phyloP scores from a whole-genome alignment of 1,140 invertebrate genomes.

The Semibalanus balanoides region DNA sequence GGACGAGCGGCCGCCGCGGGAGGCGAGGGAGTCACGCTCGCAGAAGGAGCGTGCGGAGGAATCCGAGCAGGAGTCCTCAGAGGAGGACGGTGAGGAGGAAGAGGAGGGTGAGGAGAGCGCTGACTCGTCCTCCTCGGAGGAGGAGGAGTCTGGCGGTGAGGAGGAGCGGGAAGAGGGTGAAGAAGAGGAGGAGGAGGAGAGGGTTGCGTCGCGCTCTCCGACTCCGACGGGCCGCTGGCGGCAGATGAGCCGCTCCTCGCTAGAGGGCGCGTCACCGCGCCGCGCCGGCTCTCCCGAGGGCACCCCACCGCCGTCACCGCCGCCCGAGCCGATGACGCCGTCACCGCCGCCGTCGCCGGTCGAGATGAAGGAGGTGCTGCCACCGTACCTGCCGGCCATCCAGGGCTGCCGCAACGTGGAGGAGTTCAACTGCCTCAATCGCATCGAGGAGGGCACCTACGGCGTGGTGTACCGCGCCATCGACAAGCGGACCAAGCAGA shows the following conservation, averaged over 20 bases:
- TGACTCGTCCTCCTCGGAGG: conserved; percentile 13
- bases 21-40: conserved; percentile 10
- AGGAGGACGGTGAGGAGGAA: conserved; percentile 7
- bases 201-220: conserved; percentile 11
- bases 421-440: conserved; percentile 92
- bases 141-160: conserved; percentile 19
- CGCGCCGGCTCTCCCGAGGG: conserved; percentile 14
- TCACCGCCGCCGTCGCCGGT: conserved; percentile 29
- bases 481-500: conserved; percentile 92
- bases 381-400: conserved; percentile 81
- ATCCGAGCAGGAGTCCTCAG: too few species aligned
- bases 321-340: conserved; percentile 12
- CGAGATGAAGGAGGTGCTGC: conserved; percentile 40
- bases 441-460: conserved; percentile 70
- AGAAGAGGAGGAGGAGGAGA: conserved; percentile 20
- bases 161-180: conserved; percentile 17
- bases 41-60: too few species aligned
- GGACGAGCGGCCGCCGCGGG: conserved; percentile 13
- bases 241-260: background rate
- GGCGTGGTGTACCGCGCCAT: conserved; percentile 66
- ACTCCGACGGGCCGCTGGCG: background rate
- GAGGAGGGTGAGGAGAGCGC: conserved; percentile 11
- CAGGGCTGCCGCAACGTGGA: conserved; percentile 94
- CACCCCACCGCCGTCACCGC: conserved; percentile 14
- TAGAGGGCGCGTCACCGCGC: background rate